phyloP scores from a whole-genome alignment of 2,113 vertebrate genomes.

The Tetraodon nigroviridis region DNA sequence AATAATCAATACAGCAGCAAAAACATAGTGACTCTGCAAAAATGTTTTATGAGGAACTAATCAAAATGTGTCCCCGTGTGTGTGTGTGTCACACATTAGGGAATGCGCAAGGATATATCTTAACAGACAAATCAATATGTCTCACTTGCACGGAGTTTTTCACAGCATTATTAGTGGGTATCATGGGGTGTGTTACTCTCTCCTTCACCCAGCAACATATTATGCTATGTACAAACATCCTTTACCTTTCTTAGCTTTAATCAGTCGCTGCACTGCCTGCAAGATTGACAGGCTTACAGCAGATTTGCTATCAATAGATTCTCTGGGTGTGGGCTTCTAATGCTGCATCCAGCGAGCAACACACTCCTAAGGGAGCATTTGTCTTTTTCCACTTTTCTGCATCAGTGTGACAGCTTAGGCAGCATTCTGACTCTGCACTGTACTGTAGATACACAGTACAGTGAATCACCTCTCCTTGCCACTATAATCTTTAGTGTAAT shows the following conservation, averaged over 20 bases:
- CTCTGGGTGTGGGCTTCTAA: conserved; percentile 45
- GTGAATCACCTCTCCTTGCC: conserved; percentile 16
- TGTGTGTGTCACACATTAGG: background rate
- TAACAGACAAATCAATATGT: conserved; percentile 54
- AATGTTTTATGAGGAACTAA: conserved; percentile 5
- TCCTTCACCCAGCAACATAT: conserved; percentile 21
- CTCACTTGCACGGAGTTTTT: conserved; percentile 45
- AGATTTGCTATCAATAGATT: conserved; percentile 48
- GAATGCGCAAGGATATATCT: conserved; percentile 21
- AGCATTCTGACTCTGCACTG: conserved; percentile 18
- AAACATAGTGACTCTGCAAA: conserved; percentile 16
- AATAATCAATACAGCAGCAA: conserved; percentile 16
- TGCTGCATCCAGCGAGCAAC: conserved; percentile 32
- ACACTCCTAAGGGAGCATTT: conserved; percentile 27
- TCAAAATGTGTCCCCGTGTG: background rate
- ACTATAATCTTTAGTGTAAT: conserved; percentile 36
- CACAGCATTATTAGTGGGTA: conserved; percentile 26
- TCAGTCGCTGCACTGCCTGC: conserved; percentile 39
- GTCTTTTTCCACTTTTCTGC: conserved; percentile 38
- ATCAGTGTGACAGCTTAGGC: conserved; percentile 25
- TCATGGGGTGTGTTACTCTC: conserved; percentile 8
- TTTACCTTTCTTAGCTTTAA: conserved; percentile 40
- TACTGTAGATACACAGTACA: conserved; percentile 7
- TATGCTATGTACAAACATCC: conserved; percentile 21
- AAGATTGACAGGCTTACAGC: conserved; percentile 38